phyloP scores from a whole-genome alignment of 1,140 invertebrate species.

The Macrobrachium nipponense region DNA sequence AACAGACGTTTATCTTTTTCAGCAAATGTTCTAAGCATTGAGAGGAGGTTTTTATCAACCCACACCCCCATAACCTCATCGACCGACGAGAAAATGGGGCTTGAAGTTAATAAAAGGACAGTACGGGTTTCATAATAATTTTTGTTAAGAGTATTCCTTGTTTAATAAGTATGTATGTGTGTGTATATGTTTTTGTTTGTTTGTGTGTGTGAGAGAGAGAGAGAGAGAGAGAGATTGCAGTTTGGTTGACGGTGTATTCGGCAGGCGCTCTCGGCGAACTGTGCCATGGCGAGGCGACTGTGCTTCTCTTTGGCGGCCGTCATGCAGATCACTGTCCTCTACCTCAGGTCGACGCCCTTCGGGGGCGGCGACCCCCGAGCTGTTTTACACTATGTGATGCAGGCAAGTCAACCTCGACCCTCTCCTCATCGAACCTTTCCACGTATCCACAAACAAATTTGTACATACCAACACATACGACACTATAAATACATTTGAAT shows the following conservation, averaged over 20 bases:
- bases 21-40: too few relatives aligned
- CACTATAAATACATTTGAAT: too few relatives aligned
- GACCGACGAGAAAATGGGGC: too few relatives aligned
- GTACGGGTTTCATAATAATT: too few relatives aligned
- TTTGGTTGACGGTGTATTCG: conserved; percentile 25
- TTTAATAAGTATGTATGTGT: neutral
- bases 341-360: conserved; percentile 48
- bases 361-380: conserved; percentile 59
- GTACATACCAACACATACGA: too few relatives aligned
- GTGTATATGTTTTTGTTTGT: neutral
- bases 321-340: conserved; percentile 56
- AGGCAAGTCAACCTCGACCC: conserved; percentile 48
- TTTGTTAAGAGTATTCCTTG: neutral
- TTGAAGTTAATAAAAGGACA: too few relatives aligned
- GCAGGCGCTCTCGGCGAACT: conserved; percentile 79
- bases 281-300: conserved; percentile 65
- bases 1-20: too few relatives aligned
- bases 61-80: too few relatives aligned
- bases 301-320: conserved; percentile 62
- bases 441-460: neutral
- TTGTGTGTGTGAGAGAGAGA: neutral
- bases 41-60: too few relatives aligned
- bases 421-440: neutral
- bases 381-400: conserved; percentile 60
- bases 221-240: neutral